These are phyloP conservation scores for Hyposmocoma kahamanoa DNA, from an alignment of 1,140 invertebrate species.

Conservation along the genomic window DNA sequence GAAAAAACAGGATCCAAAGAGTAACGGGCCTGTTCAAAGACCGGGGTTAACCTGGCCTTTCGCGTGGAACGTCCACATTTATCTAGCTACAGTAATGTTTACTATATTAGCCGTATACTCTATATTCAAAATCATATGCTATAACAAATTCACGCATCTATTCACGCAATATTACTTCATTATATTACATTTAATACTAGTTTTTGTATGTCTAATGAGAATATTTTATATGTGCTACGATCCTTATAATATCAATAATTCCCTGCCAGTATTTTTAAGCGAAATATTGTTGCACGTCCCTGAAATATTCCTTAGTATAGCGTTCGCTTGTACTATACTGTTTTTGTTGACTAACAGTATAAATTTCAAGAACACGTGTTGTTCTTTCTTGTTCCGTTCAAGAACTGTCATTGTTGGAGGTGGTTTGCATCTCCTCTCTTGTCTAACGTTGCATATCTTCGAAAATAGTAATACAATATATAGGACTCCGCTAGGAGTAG, in stretches of 20 bases:
- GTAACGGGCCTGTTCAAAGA: conserved; percentile 44
- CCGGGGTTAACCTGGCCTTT: conserved; percentile 80
- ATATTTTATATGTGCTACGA: conserved; percentile 92
- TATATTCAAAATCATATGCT: conserved; percentile 86
- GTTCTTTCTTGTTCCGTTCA: conserved; percentile 81
- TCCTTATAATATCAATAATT: conserved; percentile 88
- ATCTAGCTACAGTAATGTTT: conserved; percentile 87
- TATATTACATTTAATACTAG: conserved; percentile 85
- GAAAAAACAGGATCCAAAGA: conserved; percentile 55
- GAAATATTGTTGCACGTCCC: conserved; percentile 88
- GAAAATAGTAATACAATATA: conserved; percentile 73
- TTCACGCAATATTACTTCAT: conserved; percentile 89
- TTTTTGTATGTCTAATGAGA: conserved; percentile 85
- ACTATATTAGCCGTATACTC: conserved; percentile 86
- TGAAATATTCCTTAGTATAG: conserved; percentile 87
- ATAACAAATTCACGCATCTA: conserved; percentile 86
- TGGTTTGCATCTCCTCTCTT: conserved; percentile 82
- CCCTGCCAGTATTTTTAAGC: conserved; percentile 85
- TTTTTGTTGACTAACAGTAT: conserved; percentile 85
- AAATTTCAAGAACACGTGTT: conserved; percentile 78
- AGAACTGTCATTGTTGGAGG: conserved; percentile 83
- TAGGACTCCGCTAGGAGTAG: conserved; percentile 62
- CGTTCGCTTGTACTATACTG: conserved; percentile 89
- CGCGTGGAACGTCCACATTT: conserved; percentile 92
- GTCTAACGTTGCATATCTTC: conserved; percentile 86